Conservation (phyloP, 2,888 invertebrate genomes). For the Eulithis testata region DNA sequence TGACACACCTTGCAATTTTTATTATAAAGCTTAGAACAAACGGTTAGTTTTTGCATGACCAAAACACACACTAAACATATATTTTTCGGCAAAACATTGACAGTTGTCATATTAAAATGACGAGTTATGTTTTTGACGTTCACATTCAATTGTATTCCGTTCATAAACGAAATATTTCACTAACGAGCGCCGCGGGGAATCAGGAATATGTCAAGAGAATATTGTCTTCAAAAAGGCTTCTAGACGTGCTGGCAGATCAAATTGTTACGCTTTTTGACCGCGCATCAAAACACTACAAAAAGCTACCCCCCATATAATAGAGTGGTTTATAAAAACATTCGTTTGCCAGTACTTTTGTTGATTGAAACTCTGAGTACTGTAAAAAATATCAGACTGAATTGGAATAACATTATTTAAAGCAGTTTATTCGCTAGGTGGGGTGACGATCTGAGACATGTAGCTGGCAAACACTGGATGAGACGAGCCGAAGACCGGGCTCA, state of each 20-base stretch:
- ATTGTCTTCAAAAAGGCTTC: constrained; percentile 48
- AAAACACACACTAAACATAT: constrained; percentile 55
- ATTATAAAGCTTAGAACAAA: constrained; percentile 31
- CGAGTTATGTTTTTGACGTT: constrained; percentile 75
- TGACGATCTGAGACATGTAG: too few relatives aligned
- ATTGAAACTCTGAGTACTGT: too few relatives aligned
- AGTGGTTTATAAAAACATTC: too few relatives aligned
- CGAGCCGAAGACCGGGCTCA: too few relatives aligned
- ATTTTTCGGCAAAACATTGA: constrained; percentile 43
- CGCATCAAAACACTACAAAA: too few relatives aligned
- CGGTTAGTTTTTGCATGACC: constrained; percentile 57
- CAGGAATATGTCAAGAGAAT: constrained; percentile 68
- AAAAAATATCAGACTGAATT: too few relatives aligned
- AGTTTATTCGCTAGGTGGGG: too few relatives aligned
- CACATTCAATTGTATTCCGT: constrained; percentile 82
- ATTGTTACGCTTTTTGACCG: background rate
- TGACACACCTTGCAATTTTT: background rate
- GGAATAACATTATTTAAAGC: too few relatives aligned
- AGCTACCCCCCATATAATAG: too few relatives aligned
- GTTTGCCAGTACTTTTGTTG: too few relatives aligned
- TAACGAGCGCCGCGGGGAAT: constrained; percentile 70
- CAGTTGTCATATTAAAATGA: constrained; percentile 67
- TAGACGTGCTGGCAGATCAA: constrained; percentile 17
- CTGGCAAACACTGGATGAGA: too few relatives aligned
- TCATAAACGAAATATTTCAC: constrained; percentile 70